A percentile compares a stretch with the other conserved stretches of the same genome.
Evolutionary conservation across 1,140 invertebrate species (phyloP).

Genomic region (Tetragnatha versicolor): DNA sequence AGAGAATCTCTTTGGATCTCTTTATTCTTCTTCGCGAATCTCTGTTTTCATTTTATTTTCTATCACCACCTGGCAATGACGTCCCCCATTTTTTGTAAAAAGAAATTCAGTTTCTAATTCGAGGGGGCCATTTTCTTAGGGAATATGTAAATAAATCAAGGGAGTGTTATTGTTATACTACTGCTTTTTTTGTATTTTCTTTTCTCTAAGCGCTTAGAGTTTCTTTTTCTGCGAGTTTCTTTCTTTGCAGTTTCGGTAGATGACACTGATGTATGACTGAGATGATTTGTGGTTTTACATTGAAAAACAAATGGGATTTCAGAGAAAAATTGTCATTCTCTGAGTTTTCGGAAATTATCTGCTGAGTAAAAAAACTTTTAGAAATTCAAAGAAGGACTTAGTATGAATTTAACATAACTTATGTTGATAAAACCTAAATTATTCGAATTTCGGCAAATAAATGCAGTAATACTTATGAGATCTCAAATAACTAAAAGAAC

Average conservation of each 20-base stretch:
- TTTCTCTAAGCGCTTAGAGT: background rate
- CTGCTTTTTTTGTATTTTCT: background rate
- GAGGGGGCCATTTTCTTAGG: background rate
- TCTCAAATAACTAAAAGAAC: background rate
- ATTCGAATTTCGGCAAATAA: background rate
- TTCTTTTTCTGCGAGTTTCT: background rate
- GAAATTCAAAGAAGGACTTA: too few relatives aligned
- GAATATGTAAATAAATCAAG: slow-evolving; percentile 4
- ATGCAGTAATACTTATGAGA: background rate
- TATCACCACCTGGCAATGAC: too few relatives aligned
- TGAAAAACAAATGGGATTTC: background rate
- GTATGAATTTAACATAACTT: too few relatives aligned
- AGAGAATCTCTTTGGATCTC: too few relatives aligned
- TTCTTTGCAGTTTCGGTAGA: background rate
- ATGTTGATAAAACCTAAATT: too few relatives aligned
- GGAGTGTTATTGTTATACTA: background rate
- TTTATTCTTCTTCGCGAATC: too few relatives aligned
- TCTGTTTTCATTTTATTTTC: too few relatives aligned
- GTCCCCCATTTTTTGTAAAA: too few relatives aligned
- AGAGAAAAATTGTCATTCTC: background rate
- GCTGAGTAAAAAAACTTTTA: background rate
- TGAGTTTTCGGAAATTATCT: background rate
- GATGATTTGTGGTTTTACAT: background rate
- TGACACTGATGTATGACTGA: slow-evolving; percentile 16
- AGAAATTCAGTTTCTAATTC: background rate